Evolutionary conservation across 2,113 vertebrate genomes (phyloP), one percentile per base, ranked within the genome.

Genomic region (Neolamprologus devosi): DNA sequence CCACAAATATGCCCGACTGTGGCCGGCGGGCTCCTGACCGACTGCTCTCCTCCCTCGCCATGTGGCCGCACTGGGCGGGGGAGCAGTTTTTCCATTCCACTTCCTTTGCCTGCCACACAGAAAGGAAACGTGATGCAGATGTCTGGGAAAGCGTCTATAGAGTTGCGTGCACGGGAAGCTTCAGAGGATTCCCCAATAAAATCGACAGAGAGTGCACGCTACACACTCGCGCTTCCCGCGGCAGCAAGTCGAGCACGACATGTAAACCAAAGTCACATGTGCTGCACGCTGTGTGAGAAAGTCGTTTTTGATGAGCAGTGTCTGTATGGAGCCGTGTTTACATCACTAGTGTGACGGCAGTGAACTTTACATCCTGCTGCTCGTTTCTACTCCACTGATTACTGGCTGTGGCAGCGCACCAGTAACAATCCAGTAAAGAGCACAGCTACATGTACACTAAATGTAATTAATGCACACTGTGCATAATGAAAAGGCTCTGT

Each of bases 1-100:
- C 96, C 96, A 96, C 96, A 97, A 96, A 95, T 95, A 97, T 97
- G 96, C 92, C 91, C 90, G 90, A 92, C 95, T 95, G 94, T 81
- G 95, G 95, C 95, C 92, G 92, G 87, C 88, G 95, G 95, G 95
- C 94, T 96, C 95, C 96, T 93, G 94, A 95, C 94, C 96, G 93
- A 91, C 95, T 93, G 93, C 90, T 95, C 93, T 94, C 91, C 93
- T 94, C 93, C 93, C 94, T 89, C 86, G 86, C 94, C 90, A 88
- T 95, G 93, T 90, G 94, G 94, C 92, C 86, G 2, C 91, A 89
- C 84, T 91, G 91, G 95, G 94, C 68, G 93, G 94, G 89, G 88
- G 87, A 85, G 91, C 10, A 55, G 88, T 93, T 94, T 96, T 96
- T 96, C 94, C 95, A 95, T 95, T 95, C 88, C 89, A 91, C 95